These are phyloP conservation scores for Schizopygopsis malacanthus DNA, from an alignment of 2,797 vertebrate genomes.

Conservation along the genomic window DNA sequence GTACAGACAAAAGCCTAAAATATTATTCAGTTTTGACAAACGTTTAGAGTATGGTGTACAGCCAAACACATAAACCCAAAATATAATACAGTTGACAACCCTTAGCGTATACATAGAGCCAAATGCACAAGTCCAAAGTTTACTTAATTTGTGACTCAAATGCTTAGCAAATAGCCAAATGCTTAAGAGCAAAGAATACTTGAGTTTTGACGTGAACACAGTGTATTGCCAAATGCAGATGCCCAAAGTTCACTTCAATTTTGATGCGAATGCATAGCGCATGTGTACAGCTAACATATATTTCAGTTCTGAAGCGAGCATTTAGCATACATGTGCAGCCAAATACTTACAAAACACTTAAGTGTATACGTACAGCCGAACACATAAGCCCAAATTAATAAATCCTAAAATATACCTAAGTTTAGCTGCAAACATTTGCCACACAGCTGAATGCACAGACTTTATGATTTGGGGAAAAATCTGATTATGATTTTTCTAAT, in stretches of 20 bases:
- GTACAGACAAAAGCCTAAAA: background rate
- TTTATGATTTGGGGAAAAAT: background rate
- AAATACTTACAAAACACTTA: background rate
- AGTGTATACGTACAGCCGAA: background rate
- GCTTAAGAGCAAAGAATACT: no score
- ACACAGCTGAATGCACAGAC: background rate
- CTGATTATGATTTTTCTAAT: background rate
- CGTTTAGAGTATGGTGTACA: rapidly evolving
- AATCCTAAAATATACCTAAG: background rate
- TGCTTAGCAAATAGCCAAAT: background rate
- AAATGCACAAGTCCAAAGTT: background rate
- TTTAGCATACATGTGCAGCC: background rate
- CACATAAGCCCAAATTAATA: background rate
- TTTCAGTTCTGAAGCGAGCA: background rate
- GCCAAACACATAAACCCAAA: background rate
- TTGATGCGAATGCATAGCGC: no score
- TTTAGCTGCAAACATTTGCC: background rate
- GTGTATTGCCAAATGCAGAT: no score
- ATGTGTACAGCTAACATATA: no score
- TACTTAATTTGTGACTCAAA: background rate
- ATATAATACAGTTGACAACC: background rate
- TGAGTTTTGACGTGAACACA: no score
- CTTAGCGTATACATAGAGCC: background rate
- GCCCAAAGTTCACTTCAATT: no score
- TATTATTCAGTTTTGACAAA: background rate